Conservation (phyloP, 2,888 invertebrate genomes). For the Torymus auratus region DNA sequence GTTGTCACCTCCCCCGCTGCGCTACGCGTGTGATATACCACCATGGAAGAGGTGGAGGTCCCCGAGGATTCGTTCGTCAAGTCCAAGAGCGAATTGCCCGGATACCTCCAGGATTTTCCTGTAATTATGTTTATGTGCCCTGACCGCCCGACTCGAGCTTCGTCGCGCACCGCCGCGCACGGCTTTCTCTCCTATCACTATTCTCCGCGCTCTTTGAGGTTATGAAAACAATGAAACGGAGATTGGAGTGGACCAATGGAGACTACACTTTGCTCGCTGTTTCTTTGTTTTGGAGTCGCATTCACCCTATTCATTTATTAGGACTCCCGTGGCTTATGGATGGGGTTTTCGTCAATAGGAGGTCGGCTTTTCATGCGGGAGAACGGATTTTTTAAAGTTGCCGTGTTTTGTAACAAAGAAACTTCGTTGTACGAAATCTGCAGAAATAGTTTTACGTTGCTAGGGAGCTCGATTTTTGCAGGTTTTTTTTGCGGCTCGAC, state of each 20-base stretch:
- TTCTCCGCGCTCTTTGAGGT: constrained; percentile 22
- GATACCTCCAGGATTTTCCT: constrained; percentile 67
- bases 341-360: neutral
- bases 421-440: constrained; percentile 4
- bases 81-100: constrained; percentile 63
- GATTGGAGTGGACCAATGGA: too few relatives aligned
- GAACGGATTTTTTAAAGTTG: neutral
- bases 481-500: too few relatives aligned
- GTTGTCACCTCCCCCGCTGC: neutral
- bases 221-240: constrained; percentile 30
- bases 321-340: neutral
- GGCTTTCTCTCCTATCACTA: neutral
- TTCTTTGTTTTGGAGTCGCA: too few relatives aligned
- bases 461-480: constrained; percentile 24
- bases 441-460: constrained; percentile 29
- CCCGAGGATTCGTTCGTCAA: constrained; percentile 68
- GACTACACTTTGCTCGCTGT: too few relatives aligned
- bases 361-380: constrained; percentile 21
- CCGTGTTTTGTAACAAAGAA: constrained; percentile 48
- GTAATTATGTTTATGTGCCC: constrained; percentile 63
- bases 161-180: too few relatives aligned
- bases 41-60: constrained; percentile 67
- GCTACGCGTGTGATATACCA: neutral
- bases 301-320: too few relatives aligned
- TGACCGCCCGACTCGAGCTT: too few relatives aligned